phyloP scores from a whole-genome alignment of 2,113 vertebrate genomes.

The Aptenodytes patagonicus region DNA sequence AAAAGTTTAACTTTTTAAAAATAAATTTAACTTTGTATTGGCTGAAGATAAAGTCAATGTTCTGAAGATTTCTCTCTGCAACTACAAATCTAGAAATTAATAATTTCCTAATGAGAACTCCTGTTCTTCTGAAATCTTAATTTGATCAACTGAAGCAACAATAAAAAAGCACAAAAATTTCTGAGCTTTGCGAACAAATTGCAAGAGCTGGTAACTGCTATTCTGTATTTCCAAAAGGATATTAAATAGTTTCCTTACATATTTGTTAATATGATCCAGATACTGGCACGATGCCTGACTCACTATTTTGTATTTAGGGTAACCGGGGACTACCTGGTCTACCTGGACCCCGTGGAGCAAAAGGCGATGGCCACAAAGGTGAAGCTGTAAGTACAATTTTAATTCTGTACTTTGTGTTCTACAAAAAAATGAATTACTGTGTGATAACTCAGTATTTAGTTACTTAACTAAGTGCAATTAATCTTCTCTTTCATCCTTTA shows the following conservation, averaged over 20 bases:
- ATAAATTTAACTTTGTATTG: not conserved
- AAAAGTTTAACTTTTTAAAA: not conserved
- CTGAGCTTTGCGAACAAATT: not conserved
- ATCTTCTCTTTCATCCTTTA: not conserved
- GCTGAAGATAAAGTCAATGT: not conserved
- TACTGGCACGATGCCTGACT: not conserved
- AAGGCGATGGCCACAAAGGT: slow-evolving; percentile 80
- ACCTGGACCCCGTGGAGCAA: slow-evolving; percentile 73
- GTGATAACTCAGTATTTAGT: not conserved
- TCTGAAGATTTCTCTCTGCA: not conserved
- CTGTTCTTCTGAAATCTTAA: not conserved
- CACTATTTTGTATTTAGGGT: slow-evolving; percentile 53
- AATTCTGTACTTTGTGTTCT: not conserved
- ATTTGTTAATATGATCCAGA: not conserved
- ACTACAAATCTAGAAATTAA: not conserved
- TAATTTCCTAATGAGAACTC: not conserved
- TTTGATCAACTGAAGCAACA: not conserved
- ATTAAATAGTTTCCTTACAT: not conserved
- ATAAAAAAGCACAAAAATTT: not conserved
- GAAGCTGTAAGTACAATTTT: slow-evolving; percentile 71
- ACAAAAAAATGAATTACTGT: not conserved
- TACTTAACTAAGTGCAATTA: not conserved
- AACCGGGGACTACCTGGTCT: slow-evolving; percentile 62
- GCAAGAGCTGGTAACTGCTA: not conserved
- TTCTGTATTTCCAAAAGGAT: not conserved